Percentiles rank a stretch among this genome's conserved stretches.
These are phyloP conservation scores for Monoplex corrugatus DNA, from an alignment of 2,888 invertebrate genomes.

Conservation along the genomic window DNA sequence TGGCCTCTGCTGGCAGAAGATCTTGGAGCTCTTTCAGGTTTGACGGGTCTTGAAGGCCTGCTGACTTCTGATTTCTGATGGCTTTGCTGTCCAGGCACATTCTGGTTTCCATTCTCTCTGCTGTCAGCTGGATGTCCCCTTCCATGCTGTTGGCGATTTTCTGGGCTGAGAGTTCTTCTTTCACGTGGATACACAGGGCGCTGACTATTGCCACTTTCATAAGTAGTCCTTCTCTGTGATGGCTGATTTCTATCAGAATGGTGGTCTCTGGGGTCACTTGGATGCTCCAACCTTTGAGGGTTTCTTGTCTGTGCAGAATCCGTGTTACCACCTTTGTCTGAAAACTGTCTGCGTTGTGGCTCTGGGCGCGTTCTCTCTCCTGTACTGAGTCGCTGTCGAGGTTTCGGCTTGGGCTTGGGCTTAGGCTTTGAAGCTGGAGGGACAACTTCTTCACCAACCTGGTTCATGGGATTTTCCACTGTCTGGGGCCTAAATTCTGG, in stretches of 20 bases:
- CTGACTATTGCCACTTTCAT: no score
- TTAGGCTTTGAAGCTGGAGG: neutral
- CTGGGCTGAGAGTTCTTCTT: neutral
- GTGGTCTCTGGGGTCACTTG: no score
- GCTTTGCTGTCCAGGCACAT: neutral
- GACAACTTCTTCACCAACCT: neutral
- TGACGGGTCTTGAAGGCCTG: neutral
- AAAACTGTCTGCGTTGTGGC: neutral
- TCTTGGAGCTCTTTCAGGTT: neutral
- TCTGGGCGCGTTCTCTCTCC: neutral
- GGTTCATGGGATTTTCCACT: neutral
- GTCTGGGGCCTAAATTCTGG: neutral
- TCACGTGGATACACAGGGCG: no score
- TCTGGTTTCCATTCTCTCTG: neutral
- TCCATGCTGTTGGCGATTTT: neutral
- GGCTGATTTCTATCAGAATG: neutral
- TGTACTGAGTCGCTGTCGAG: neutral
- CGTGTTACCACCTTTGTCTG: neutral
- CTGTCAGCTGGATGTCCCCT: neutral
- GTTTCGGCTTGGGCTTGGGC: constrained; percentile 15
- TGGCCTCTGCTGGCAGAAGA: neutral
- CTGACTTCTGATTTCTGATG: neutral
- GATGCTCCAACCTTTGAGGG: no score
- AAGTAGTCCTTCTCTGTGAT: neutral
- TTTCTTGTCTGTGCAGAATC: neutral